Conservation (phyloP, 2,888 invertebrate genomes). For the Nemurella pictetii region DNA sequence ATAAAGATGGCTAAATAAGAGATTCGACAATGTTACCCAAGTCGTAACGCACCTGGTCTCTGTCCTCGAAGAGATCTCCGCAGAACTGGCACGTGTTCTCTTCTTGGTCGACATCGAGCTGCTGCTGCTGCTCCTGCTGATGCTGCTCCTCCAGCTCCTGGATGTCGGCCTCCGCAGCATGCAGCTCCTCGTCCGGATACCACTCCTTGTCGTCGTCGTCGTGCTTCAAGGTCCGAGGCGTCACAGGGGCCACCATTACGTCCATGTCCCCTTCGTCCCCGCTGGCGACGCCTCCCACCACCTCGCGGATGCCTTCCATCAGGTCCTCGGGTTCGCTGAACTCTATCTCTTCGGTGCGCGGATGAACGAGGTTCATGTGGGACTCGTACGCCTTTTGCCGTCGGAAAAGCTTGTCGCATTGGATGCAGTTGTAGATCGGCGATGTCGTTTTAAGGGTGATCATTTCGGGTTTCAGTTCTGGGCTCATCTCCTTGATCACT, state of each 20-base stretch:
- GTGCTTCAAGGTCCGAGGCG: conserved; percentile 41
- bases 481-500: conserved; percentile 24
- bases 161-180: conserved; percentile 54
- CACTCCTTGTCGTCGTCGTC: conserved; percentile 42
- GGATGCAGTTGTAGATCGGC: conserved; percentile 51
- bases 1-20: background rate
- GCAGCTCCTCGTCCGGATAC: conserved; percentile 54
- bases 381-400: conserved; percentile 66
- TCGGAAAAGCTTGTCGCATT: conserved; percentile 62
- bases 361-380: conserved; percentile 63
- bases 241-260: conserved; percentile 47
- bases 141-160: conserved; percentile 50
- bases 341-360: conserved; percentile 61
- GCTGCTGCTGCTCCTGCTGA: conserved; percentile 34
- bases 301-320: conserved; percentile 81
- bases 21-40: background rate
- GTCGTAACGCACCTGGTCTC: conserved; percentile 42
- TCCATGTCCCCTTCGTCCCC: conserved; percentile 53
- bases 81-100: conserved; percentile 47
- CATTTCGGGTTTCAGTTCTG: conserved; percentile 31
- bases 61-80: conserved; percentile 46
- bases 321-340: conserved; percentile 86
- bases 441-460: conserved; percentile 15
- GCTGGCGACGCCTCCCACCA: conserved; percentile 56
- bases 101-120: conserved; percentile 29